These are phyloP conservation scores for Zootoca vivipara DNA, from an alignment of 2,113 vertebrate species.

Conservation along the genomic window DNA sequence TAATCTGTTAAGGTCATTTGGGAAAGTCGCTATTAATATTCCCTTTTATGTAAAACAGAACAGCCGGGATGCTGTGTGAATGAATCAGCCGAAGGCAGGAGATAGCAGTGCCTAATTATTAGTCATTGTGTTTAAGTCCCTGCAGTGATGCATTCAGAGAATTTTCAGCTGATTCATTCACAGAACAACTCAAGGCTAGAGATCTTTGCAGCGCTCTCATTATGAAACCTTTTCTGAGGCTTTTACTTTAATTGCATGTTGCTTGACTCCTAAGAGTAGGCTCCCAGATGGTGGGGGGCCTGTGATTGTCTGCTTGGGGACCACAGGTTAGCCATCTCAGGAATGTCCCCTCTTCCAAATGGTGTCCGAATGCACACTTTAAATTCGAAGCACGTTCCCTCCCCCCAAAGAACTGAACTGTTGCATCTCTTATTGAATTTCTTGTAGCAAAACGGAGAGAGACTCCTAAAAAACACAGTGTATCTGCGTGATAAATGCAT, in stretches of 20 bases:
- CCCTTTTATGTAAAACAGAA: neutral
- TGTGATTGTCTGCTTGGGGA: too few species aligned
- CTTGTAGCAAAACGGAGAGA: neutral
- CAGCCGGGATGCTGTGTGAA: neutral
- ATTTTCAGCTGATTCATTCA: neutral
- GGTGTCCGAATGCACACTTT: too few species aligned
- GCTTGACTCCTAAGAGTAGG: neutral
- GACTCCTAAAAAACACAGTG: neutral
- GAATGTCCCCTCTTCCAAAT: neutral
- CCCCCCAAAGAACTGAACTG: neutral
- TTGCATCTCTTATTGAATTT: neutral
- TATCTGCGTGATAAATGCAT: neutral
- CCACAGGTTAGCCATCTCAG: too few species aligned
- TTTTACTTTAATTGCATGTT: neutral
- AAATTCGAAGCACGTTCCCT: too few species aligned
- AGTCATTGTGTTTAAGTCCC: neutral
- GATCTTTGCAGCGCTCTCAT: neutral
- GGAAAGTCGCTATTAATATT: neutral
- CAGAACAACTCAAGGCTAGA: neutral
- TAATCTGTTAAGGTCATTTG: too few species aligned
- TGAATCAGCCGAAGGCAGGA: neutral
- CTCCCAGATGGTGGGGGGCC: too few species aligned
- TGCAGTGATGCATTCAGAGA: neutral
- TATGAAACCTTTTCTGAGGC: neutral
- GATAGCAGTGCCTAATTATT: neutral